Base-by-base conservation (phyloP, 2,113 vertebrate genomes). In the Psophia crepitans region DNA sequence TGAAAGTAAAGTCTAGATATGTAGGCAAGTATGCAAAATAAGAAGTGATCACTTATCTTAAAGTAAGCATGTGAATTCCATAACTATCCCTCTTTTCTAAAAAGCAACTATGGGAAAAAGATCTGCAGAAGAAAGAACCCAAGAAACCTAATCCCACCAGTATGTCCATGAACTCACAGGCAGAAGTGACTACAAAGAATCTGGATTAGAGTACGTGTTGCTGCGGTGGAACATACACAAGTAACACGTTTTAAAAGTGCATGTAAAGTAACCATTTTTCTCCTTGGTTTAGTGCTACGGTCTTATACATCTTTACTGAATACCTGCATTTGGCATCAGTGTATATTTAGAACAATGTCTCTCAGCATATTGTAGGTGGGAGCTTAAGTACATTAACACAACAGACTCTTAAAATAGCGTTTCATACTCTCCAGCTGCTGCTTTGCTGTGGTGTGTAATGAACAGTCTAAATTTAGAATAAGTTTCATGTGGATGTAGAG, bases 381-480 rank as follows among this genome's bases (percentile, higher is more conserved):
- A 84, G 63, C 74, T 84, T 0, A 4, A 75, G 51, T 73, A 75
- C 44, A 21, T 69, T 41, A 87, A 60, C 44, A 43, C 32, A 84
- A 61, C 63, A 77, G 58, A 11, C 43, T 60, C 73, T 63, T 73
- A 80, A 95, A 88, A 80, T 66, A 84, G 46, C 3, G 0, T 87
- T 77, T 68, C 80, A 73, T 7, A 6, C 63, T 49, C 60, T 65
- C 57, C 65, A 85, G 74, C 79, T 91, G 79, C 79, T 81, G 37
- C 53, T 88, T 57, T 91, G 41, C 32, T 63, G 63, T 89, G 84
- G 91, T 91, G 43, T 93, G 58, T 53, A 82, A 24, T 57, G 48
- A 82, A 43, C 26, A 53, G 23, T 56, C 75, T 81, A 68, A 84
- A 68, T 37, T 71, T 84, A 81, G 75, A 56, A 49, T 51, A 66